phyloP scores from a whole-genome alignment of 2,113 vertebrate species.

The Columba janthina region DNA sequence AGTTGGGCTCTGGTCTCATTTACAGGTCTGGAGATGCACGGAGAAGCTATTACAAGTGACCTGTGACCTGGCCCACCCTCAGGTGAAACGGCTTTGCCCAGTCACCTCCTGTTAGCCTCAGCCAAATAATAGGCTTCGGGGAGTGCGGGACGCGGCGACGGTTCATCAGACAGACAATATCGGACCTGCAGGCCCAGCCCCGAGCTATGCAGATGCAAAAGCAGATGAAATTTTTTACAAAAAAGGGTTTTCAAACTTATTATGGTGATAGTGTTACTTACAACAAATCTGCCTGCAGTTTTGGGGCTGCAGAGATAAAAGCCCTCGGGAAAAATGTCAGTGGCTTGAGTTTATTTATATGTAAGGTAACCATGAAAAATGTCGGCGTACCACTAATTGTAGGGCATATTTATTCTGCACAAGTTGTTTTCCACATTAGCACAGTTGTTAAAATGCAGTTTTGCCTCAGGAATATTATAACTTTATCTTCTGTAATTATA shows the following conservation, averaged over 20 bases:
- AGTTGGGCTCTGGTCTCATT: constrained; percentile 76
- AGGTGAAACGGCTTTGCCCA: constrained; percentile 81
- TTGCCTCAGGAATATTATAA: constrained; percentile 65
- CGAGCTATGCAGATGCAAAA: constrained; percentile 75
- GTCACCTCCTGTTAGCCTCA: constrained; percentile 79
- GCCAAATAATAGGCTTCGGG: constrained; percentile 67
- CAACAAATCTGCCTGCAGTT: constrained; percentile 70
- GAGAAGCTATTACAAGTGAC: constrained; percentile 81
- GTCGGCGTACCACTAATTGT: constrained; percentile 73
- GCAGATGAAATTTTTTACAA: constrained; percentile 71
- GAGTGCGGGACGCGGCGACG: constrained; percentile 1
- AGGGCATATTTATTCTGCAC: constrained; percentile 70
- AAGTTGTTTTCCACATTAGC: constrained; percentile 70
- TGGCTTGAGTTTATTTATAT: constrained; percentile 66
- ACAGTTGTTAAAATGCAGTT: constrained; percentile 64
- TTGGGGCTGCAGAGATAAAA: constrained; percentile 64
- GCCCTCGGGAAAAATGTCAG: constrained; percentile 61
- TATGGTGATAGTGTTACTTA: constrained; percentile 65
- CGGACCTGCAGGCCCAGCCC: constrained; percentile 66
- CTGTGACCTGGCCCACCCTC: constrained; percentile 82
- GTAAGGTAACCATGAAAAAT: constrained; percentile 66
- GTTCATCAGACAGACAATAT: constrained; percentile 71
- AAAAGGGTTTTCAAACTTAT: constrained; percentile 76
- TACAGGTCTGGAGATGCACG: constrained; percentile 79
- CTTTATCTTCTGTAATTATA: constrained; percentile 69